phyloP scores from a whole-genome alignment of 2,113 vertebrate genomes.

The Platysternon megacephalum region DNA sequence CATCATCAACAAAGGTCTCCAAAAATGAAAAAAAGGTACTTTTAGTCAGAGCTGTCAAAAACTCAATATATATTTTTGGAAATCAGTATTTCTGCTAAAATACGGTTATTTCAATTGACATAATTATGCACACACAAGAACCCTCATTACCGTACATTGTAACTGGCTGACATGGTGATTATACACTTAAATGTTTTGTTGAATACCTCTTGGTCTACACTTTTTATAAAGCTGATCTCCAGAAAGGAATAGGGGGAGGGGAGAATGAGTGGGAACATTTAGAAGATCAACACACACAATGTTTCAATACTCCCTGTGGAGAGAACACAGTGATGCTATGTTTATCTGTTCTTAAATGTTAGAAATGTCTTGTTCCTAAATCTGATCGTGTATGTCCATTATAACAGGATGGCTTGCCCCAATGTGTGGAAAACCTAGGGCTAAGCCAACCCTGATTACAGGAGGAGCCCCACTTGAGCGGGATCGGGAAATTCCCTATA shows the following conservation, averaged over 20 bases:
- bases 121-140: not conserved
- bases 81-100: not conserved
- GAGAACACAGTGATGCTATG: not conserved
- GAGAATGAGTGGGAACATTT: not conserved
- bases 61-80: not conserved
- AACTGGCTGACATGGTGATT: not conserved
- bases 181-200: not conserved
- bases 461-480: not conserved
- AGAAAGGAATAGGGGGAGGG: no score
- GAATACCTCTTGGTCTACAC: not conserved
- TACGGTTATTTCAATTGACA: not conserved
- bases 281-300: not conserved
- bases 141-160: not conserved
- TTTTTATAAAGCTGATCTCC: not conserved
- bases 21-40: not conserved
- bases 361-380: not conserved
- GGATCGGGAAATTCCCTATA: not conserved
- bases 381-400: not conserved
- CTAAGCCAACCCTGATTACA: no score
- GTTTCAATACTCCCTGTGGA: not conserved
- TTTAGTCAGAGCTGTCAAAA: not conserved
- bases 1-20: not conserved
- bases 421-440: no score
- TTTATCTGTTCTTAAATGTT: not conserved
- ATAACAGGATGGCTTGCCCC: no score